Evolutionary conservation across 2,888 invertebrate species (phyloP), one percentile per base, ranked within the genome.

Genomic region (Beris chalybata): DNA sequence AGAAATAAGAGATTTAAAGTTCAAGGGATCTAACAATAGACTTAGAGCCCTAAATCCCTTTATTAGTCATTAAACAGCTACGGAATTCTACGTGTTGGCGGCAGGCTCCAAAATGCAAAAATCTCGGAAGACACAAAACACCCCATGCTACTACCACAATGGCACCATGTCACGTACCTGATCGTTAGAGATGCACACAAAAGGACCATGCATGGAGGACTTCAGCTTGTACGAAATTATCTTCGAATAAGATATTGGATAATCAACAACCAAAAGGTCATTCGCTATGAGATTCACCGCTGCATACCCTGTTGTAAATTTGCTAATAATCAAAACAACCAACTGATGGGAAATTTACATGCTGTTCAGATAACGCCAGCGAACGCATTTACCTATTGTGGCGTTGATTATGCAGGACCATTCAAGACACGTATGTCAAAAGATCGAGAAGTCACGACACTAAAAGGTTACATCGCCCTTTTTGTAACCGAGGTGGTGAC

Each of bases 301-400:
- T 73, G 72, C 55, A 29, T 69, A 6, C 53, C 44, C 4, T 72
- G 71, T 44, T 64, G 64, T 30, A 43, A 68, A 47, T 56, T 50
- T 6, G 38, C 22, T 9, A 57, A 52, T 30, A 31, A 12, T 5
- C n/a, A 15, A 3, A 22, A 15, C 4, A 15, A 56, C 2, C 72
- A 72, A 48, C 12, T 72, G 5, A 76, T 77, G 74, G 73, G 71
- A 15, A 67, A 74, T 66, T 64, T 74, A 13, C 75, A 74, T 5
- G n/a, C 38, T n/a, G 43, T 48, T n/a, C 43, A 67, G 48, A 65
- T 71, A 4, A 30, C n/a, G 5, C 65, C 64, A 50, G 32, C 58
- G 11, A 59, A 63, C 29, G 71, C 72, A 53, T 73, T 72, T 54
- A 32, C 50, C 2, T 52, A 65, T 15, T 67, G 67, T 4, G 72